Evolutionary conservation across 2,797 vertebrate genomes (phyloP), one percentile per base, ranked within the genome.

Genomic region (Rhincodon typus): DNA sequence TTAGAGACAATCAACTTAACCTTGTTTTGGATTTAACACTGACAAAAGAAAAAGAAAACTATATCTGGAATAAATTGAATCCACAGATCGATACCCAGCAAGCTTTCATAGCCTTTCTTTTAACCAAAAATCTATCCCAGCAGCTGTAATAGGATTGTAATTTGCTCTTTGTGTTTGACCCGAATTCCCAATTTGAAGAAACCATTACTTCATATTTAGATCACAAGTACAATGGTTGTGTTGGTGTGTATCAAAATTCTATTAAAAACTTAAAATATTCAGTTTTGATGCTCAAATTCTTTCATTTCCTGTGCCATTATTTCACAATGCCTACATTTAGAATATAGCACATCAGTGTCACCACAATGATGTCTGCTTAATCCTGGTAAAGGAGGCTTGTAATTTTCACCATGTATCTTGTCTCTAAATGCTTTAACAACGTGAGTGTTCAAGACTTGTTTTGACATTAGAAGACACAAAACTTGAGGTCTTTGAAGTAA

Each of bases 41-140:
- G 38, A 46, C 93, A 94, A 46, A 34, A 94, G 69, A 93, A 27
- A 30, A 46, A 62, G 2, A 93, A 12, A 27, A 69, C 38, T 91
- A 62, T 66, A 91, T 91, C 57, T 94, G 93, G 25, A 94, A 72
- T 94, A 94, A 94, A 94, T 94, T 94, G 93, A 94, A 69, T 70
- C 21, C 67, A 94, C 67, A 46, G 93, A 94, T 94, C 67, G n/a
- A 94, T 94, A 67, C 38, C 70, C 38, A 70, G 67, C 10, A 13
- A 94, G 67, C 38, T 94, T 70, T 30, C 38, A 46, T 72, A 94
- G 67, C 10, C 62, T 94, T 70, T 72, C 2, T 94, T 72, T 12
- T 70, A 69, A 50, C 93, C 25, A 70, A 69, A 94, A 94, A 27
- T 70, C 38, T 69, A 70, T 94, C 25, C 38, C 42, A 17, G 67